Conservation (phyloP, 1,140 invertebrate species). For the Ericerus pela region DNA sequence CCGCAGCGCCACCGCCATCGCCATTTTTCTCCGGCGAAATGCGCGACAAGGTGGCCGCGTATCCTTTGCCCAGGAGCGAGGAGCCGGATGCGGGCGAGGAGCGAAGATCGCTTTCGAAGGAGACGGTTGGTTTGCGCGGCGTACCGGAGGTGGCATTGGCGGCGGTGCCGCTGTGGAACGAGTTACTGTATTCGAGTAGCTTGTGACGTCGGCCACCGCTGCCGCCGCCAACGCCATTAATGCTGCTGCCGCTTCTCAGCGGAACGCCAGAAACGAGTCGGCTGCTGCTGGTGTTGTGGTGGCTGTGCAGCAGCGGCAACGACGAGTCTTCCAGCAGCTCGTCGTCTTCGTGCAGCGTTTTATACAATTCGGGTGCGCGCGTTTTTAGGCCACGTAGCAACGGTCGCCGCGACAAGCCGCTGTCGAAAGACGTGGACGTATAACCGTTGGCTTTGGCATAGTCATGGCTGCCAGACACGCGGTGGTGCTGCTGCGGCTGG, state of each 20-base stretch:
- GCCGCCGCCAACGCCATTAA: too few species aligned
- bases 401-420: slow-evolving; percentile 23
- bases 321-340: slow-evolving; percentile 29
- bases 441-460: background rate
- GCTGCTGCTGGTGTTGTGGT: background rate
- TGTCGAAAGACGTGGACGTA: background rate
- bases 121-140: background rate
- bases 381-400: slow-evolving; percentile 55
- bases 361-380: slow-evolving; percentile 56
- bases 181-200: slow-evolving; percentile 23
- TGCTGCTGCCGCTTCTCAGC: slow-evolving; percentile 23
- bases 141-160: slow-evolving; percentile 14
- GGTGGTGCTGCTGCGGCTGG: slow-evolving; percentile 13
- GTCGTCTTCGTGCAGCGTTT: slow-evolving; percentile 48
- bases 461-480: too few species aligned
- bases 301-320: too few species aligned
- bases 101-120: background rate
- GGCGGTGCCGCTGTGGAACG: slow-evolving; percentile 24
- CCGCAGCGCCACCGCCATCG: background rate
- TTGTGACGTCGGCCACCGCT: background rate
- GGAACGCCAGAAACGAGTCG: slow-evolving; percentile 21
- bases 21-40: slow-evolving; percentile 19
- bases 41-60: slow-evolving; percentile 24
- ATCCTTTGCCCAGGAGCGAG: slow-evolving; percentile 17
- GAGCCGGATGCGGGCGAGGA: background rate